Conservation (phyloP, 2,113 vertebrate species). For the Erinaceus europaeus region DNA sequence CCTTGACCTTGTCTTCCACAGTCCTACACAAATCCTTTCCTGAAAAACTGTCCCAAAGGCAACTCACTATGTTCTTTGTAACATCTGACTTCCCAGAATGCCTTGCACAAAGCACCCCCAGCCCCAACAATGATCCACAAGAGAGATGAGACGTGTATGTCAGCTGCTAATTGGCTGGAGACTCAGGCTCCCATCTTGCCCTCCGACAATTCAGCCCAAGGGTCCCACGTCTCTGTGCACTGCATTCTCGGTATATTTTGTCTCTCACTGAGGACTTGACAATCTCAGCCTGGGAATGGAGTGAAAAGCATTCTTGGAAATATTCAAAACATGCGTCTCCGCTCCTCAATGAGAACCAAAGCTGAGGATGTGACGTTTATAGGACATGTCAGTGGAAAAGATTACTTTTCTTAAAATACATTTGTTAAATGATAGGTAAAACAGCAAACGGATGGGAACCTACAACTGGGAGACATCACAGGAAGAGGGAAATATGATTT, state of each 20-base stretch:
- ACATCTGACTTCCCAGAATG: conserved; percentile 18
- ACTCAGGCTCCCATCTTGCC: not conserved
- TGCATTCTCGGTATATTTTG: not conserved
- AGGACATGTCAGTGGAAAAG: conserved; percentile 75
- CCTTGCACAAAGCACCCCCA: not conserved
- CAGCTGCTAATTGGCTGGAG: conserved; percentile 44
- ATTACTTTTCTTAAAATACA: conserved; percentile 77
- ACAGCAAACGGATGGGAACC: conserved; percentile 76
- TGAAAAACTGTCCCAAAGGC: not conserved
- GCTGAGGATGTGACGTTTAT: conserved; percentile 69
- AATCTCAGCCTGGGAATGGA: conserved; percentile 64
- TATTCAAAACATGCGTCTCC: conserved; percentile 64
- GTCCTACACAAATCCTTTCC: not conserved
- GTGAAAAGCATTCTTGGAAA: conserved; percentile 65
- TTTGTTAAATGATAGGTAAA: conserved; percentile 78
- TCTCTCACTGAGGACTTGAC: conserved; percentile 40
- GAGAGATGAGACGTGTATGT: not conserved
- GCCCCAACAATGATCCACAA: not conserved
- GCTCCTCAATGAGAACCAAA: conserved; percentile 70
- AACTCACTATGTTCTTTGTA: not conserved
- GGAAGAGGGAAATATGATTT: conserved; percentile 77
- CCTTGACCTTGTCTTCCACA: not conserved
- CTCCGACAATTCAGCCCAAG: conserved; percentile 22
- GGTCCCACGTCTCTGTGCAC: not conserved
- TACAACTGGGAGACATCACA: conserved; percentile 76